These are phyloP conservation scores for Neomonachus schauinslandi DNA, from an alignment of 2,113 vertebrate species.

Conservation along the genomic window DNA sequence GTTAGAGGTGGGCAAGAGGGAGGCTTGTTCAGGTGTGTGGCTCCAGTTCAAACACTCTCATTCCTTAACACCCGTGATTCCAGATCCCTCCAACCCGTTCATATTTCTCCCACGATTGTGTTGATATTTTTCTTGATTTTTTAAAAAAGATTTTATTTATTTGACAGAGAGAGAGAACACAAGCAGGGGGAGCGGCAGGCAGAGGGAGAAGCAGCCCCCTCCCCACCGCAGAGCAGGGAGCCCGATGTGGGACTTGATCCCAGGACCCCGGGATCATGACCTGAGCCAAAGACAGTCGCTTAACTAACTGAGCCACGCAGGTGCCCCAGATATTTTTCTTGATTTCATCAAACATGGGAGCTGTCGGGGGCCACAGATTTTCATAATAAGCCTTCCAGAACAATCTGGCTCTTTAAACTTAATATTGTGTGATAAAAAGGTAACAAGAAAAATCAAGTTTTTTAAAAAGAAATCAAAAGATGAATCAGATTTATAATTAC, in stretches of 20 bases:
- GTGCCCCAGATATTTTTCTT: neutral
- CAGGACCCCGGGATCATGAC: neutral
- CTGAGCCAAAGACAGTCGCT: neutral
- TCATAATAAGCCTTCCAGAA: neutral
- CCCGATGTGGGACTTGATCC: neutral
- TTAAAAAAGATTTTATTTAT: neutral
- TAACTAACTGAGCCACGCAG: neutral
- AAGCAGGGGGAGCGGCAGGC: neutral
- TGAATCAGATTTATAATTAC: neutral
- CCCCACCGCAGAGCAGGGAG: neutral
- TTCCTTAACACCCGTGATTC: neutral
- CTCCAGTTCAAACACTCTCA: neutral
- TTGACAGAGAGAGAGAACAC: neutral
- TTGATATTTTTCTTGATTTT: neutral
- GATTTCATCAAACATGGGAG: neutral
- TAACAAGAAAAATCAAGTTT: neutral
- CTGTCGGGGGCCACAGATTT: neutral
- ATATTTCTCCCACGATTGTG: neutral
- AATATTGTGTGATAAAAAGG: neutral
- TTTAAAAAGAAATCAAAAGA: neutral
- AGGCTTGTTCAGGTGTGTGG: neutral
- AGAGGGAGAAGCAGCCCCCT: neutral
- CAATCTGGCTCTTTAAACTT: neutral
- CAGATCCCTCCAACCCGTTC: neutral
- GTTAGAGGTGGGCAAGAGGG: neutral